Conservation (phyloP, 2,797 vertebrate genomes). For the Onychomys leucogaster region DNA sequence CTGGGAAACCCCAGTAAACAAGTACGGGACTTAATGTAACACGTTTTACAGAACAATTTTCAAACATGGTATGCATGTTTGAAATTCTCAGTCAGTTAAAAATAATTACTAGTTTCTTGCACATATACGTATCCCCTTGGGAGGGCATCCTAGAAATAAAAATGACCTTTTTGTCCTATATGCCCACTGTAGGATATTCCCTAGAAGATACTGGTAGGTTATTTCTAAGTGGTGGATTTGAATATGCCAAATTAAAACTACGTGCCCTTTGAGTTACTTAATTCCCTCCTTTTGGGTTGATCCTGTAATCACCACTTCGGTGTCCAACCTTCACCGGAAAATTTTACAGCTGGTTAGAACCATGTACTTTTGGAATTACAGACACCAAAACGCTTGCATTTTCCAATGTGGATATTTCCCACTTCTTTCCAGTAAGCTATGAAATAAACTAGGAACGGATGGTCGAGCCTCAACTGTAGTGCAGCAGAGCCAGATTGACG, state of each 20-base stretch:
- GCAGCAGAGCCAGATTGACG: neutral
- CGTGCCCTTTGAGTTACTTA: constrained; percentile 11
- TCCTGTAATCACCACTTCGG: neutral
- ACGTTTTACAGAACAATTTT: neutral
- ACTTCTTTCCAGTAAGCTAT: neutral
- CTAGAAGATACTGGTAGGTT: neutral
- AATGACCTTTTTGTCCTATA: neutral
- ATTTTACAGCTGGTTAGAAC: constrained; percentile 38
- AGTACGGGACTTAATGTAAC: neutral
- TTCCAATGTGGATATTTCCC: neutral
- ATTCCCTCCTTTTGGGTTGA: neutral
- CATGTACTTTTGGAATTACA: constrained; percentile 38
- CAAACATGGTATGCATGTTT: neutral
- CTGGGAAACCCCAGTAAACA: neutral
- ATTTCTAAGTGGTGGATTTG: neutral
- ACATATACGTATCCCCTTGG: neutral
- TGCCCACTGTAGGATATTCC: neutral
- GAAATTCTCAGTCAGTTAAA: neutral
- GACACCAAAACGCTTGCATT: neutral
- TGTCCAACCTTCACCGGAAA: neutral
- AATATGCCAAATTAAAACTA: constrained; percentile 6
- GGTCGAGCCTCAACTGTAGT: neutral
- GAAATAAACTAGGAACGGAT: neutral
- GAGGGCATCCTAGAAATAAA: neutral
- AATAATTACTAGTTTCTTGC: neutral